These are phyloP conservation scores for Candoia aspera DNA, from an alignment of 2,113 vertebrate species.

Conservation along the genomic window DNA sequence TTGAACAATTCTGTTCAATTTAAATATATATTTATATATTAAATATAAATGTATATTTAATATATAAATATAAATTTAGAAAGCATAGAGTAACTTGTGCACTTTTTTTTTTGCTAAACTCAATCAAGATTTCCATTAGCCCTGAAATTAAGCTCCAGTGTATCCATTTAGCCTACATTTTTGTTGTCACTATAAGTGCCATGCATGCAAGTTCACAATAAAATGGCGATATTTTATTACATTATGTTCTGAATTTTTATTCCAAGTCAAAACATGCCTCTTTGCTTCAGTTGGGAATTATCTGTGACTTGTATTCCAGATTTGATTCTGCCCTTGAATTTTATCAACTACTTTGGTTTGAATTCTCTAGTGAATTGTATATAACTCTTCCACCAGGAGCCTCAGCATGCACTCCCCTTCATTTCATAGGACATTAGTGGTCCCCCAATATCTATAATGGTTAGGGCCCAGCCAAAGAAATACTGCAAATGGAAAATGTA, in stretches of 20 bases:
- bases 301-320: neutral
- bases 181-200: neutral
- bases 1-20: too few species aligned
- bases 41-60: too few species aligned
- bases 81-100: neutral
- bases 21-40: too few species aligned
- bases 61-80: neutral
- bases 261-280: neutral
- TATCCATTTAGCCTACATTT: neutral
- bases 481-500: neutral
- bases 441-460: neutral
- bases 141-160: neutral
- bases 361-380: neutral
- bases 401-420: neutral
- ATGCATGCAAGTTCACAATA: neutral
- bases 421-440: neutral
- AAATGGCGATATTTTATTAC: neutral
- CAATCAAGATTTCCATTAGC: neutral
- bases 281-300: neutral
- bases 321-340: neutral
- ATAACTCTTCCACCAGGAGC: neutral
- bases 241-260: neutral
- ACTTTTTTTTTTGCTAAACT: neutral
- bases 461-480: neutral
- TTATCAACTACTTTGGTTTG: neutral